Base-by-base conservation (phyloP, 2,113 vertebrate species). In the Ranitomeya imitator region DNA sequence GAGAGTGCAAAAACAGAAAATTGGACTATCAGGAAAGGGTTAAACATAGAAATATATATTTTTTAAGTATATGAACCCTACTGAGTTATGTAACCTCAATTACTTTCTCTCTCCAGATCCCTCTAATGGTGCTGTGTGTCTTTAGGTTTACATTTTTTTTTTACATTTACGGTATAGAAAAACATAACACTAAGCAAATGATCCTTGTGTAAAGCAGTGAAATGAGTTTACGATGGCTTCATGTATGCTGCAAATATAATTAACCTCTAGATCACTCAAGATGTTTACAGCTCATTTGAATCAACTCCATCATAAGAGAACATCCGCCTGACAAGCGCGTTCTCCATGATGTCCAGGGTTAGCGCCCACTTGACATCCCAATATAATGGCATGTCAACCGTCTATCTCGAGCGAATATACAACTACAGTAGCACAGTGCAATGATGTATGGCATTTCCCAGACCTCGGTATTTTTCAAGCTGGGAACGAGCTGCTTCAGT, bases 331-430 rank as follows among this genome's bases (percentile, higher is more conserved):
- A 87, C 86, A 87, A 87, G 78, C 51, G 31, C 73, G 26, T 71
- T 84, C 60, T 45, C 63, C 80, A 23, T 59, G 65, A 15, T 51
- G 77, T 87, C 86, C 65, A 73, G 65, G 63, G 78, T 80, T 81
- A 51, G 52, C 63, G 19, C 26, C 78, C 52, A 69, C 86, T 81
- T 80, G 86, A 87, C 86, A 87, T 80, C 65, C 52, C 79, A 19
- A 31, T 81, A 69, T 87, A 87, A 88, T 83, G 69, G 79, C 86
- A 88, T 83, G 86, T 83, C 79, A 88, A 83, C 18, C 31, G 52
- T 63, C 63, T 57, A 69, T 54, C 79, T 51, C 19, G 13, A 71
- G 54, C 21, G 81, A 80, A 87, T 65, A 71, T 31, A 71, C 63
- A 71, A 79, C 23, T 51, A 8, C 61, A 71, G 77, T 21, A 79